Base-by-base conservation (phyloP, 1,140 invertebrate genomes). In the Cardiocondyla obscurior region DNA sequence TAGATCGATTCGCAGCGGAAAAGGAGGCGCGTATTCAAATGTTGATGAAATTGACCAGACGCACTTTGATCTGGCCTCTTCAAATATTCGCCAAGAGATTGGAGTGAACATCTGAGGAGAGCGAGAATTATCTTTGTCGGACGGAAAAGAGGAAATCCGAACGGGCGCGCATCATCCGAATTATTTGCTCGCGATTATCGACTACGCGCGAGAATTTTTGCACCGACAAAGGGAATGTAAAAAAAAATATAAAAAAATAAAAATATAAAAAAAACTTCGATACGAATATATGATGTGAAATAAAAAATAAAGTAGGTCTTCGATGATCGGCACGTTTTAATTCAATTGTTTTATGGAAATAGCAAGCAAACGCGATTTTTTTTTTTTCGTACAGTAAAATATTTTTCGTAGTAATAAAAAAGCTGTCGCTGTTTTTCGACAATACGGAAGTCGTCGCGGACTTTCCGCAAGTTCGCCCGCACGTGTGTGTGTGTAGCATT, bases 21-120 rank as follows among this genome's bases (percentile, higher is more conserved):
- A 82, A 85, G 53, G 81, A 81, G 42, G 84, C 81, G 90, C 90
- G 91, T 92, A 93, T 93, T 93, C 93, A 94, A 94, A 94, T 94
- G 93, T 92, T 94, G 94, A 94, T 94, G 93, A 94, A 94, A 94
- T 94, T 94, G 94, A 94, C 93, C 93, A 94, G 94, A 94, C 92
- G 88, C 81, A 90, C 94, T 94, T 94, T 94, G 94, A 94, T 94
- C 93, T 90, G 90, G 91, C 92, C 91, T 94, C 90, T 93, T 94
- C 90, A 94, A 94, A 94, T 94, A 94, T 94, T 94, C 92, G 87
- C 90, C 89, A 91, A 92, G 89, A 93, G 92, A 94, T 94, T 93
- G 92, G 94, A 94, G 92, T 94, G 93, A 94, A 93, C 93, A 94
- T 94, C 93, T 92, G 92, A 93, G 91, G 84, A 92, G 86, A 91